A percentile compares a stretch with the other conserved stretches of the same genome.
phyloP scores from a whole-genome alignment of 2,888 invertebrate species.

The Leptopilina myrica region DNA sequence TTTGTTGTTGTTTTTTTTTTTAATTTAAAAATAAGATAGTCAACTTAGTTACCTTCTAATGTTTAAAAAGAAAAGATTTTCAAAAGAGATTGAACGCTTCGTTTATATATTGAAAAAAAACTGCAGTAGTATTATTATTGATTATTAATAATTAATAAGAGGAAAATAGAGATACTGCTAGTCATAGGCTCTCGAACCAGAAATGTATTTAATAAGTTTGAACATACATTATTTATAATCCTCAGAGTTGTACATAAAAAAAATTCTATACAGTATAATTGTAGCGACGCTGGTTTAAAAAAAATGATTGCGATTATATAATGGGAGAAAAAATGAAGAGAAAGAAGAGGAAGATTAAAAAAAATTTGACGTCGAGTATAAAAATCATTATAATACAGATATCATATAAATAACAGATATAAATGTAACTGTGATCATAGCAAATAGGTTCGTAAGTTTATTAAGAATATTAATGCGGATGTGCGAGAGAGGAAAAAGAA shows the following conservation, averaged over 20 bases:
- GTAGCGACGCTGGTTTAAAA: slow-evolving; percentile 49
- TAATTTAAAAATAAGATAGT: slow-evolving; percentile 44
- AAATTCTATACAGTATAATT: slow-evolving; percentile 68
- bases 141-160: slow-evolving; percentile 45
- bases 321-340: no score
- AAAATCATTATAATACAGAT: slow-evolving; percentile 61
- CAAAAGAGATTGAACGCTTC: slow-evolving; percentile 57
- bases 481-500: slow-evolving; percentile 46
- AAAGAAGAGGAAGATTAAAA: slow-evolving; percentile 24
- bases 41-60: slow-evolving; percentile 53
- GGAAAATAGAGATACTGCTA: slow-evolving; percentile 60
- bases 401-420: slow-evolving; percentile 63
- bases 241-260: slow-evolving; percentile 67
- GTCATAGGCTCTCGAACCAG: slow-evolving; percentile 73
- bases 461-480: slow-evolving; percentile 56
- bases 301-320: slow-evolving; percentile 13
- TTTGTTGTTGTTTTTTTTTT: neutral
- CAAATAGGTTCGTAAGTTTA: slow-evolving; percentile 72
- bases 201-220: slow-evolving; percentile 72
- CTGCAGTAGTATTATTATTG: slow-evolving; percentile 54
- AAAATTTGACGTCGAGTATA: slow-evolving; percentile 59
- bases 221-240: slow-evolving; percentile 71
- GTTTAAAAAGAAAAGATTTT: slow-evolving; percentile 45
- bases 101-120: slow-evolving; percentile 56
- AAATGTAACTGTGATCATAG: slow-evolving; percentile 76